Evolutionary conservation across 2,888 invertebrate genomes (phyloP).

Genomic region (Salticus scenicus): DNA sequence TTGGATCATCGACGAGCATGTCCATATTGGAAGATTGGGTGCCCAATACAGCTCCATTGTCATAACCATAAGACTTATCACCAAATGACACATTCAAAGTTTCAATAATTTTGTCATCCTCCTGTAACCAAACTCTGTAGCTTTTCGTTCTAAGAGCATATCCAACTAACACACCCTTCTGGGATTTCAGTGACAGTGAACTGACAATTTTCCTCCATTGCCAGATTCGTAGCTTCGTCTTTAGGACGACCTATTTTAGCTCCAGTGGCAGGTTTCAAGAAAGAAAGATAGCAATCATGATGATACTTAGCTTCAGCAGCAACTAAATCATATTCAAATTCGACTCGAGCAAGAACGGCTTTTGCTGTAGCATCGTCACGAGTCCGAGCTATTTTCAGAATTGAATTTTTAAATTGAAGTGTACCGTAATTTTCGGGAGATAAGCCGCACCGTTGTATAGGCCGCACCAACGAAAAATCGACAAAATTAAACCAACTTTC

Average conservation of each 20-base stretch:
- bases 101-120: no score
- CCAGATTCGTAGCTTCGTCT: neutral
- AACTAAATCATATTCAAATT: neutral
- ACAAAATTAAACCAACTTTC: no score
- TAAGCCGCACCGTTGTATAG: no score
- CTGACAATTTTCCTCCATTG: neutral
- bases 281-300: neutral
- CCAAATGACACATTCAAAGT: no score
- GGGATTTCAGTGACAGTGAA: neutral
- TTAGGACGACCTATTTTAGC: neutral
- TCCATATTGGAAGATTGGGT: no score
- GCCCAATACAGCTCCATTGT: no score
- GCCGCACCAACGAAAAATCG: no score
- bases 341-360: neutral
- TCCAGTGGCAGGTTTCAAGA: neutral
- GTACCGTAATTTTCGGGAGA: no score
- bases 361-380: neutral
- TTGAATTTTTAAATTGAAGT: neutral
- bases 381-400: neutral
- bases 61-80: no score
- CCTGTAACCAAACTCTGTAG: no score
- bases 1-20: no score
- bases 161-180: neutral
- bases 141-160: no score
- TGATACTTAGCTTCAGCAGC: slow-evolving; percentile 4